Conservation (phyloP, 1,140 invertebrate species). For the Drosophila nannoptera region DNA sequence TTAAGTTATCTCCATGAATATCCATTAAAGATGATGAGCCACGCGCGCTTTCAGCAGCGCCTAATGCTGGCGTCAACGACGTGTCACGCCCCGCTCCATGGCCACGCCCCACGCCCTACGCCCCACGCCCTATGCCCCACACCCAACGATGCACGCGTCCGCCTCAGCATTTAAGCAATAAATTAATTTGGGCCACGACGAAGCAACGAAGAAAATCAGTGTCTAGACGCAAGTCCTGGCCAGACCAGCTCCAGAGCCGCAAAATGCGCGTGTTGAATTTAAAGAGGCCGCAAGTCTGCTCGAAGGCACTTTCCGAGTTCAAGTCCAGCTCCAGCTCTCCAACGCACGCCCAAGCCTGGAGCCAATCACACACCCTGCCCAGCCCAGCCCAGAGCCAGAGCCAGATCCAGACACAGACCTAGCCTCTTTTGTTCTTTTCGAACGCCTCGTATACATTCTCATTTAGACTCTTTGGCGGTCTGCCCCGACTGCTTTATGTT, state of each 20-base stretch:
- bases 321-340: not conserved
- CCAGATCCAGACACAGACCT: slow-evolving; percentile 13
- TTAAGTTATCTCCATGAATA: slow-evolving; percentile 56
- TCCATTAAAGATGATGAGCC: slow-evolving; percentile 52
- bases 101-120: not conserved
- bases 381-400: slow-evolving; percentile 23
- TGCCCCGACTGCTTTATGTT: slow-evolving; percentile 19
- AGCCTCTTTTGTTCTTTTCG: slow-evolving; percentile 8
- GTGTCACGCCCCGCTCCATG: slow-evolving; percentile 48
- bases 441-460: slow-evolving; percentile 33
- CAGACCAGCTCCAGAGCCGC: slow-evolving; percentile 26
- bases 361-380: too few relatives aligned
- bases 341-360: not conserved
- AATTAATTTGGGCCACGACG: slow-evolving; percentile 58
- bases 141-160: not conserved
- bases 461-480: slow-evolving; percentile 13
- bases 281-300: slow-evolving; percentile 40
- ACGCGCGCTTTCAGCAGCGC: slow-evolving; percentile 61
- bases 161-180: slow-evolving; percentile 58
- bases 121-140: too few relatives aligned
- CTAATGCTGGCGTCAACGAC: slow-evolving; percentile 63
- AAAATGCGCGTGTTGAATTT: slow-evolving; percentile 62
- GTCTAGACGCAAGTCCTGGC: slow-evolving; percentile 59
- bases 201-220: slow-evolving; percentile 63
- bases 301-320: slow-evolving; percentile 9